Evolutionary conservation across 1,140 invertebrate species (phyloP), one percentile per base, ranked within the genome.

Genomic region (Caerostris darwini): DNA sequence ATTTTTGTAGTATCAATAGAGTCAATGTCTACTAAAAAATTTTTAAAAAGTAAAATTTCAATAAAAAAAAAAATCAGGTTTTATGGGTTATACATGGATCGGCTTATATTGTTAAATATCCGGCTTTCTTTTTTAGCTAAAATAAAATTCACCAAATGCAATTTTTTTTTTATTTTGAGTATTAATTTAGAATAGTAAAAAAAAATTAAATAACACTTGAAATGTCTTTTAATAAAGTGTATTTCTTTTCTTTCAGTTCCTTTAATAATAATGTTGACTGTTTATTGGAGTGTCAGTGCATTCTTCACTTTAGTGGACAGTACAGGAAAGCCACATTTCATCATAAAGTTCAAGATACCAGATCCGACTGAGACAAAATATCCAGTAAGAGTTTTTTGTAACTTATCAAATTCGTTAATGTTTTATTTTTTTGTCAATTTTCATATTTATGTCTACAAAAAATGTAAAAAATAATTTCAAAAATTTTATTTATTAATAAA

Each of bases 291-390:
- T n/a, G 53, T 59, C 17, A 82, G 90, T n/a, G 19, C 57, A 7
- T 50, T 91, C 6, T 91, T 91, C 58, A 82, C 90, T 6, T 34
- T 91, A 19, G 56, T 91, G n/a, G 90, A 91, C 57, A 53, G 82
- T 5, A 59, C 54, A n/a, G 90, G 90, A 10, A 91, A 82, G 53
- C 90, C 90, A 3, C 56, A 81, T 82, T 81, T 61, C 57, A 91
- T 91, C 50, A 57, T 82, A 34, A 34, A 91, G 53, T 91, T 82
- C 57, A 91, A 82, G 54, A 91, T 91, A 61, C 90, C 71, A 3
- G 90, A 91, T 82, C 54, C 50, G 61, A 61, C 10, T 5, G 12
- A 7, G 14, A 82, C 69, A 54, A 91, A 82, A 50, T 91, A 91
- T 61, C 90, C 90, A 56, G 90, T 91, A 91, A 82, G 19, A 10